phyloP scores from a whole-genome alignment of 2,888 invertebrate species.

The Macrostomum cliftonense region DNA sequence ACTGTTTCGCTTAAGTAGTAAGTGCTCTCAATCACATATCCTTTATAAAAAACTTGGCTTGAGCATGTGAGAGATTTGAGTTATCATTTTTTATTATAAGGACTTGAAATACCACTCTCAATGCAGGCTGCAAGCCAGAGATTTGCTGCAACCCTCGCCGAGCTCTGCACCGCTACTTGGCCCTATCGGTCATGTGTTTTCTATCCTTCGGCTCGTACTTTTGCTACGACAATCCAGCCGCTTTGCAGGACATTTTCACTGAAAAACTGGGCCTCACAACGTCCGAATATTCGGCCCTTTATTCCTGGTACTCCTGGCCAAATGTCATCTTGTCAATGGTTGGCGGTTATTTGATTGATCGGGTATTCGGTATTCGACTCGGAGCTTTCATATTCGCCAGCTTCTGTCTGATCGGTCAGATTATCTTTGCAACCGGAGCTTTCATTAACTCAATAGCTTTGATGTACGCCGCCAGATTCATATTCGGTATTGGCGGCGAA shows the following conservation, averaged over 20 bases:
- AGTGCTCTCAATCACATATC: too few relatives aligned
- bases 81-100: too few relatives aligned
- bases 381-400: slow-evolving; percentile 77
- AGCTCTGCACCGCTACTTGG: slow-evolving; percentile 57
- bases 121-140: too few relatives aligned
- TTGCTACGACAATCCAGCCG: slow-evolving; percentile 87
- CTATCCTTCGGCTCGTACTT: slow-evolving; percentile 40
- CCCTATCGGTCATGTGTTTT: slow-evolving; percentile 73
- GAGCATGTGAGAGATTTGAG: too few relatives aligned
- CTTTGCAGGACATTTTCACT: slow-evolving; percentile 67
- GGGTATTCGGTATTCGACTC: slow-evolving; percentile 73
- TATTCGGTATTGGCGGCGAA: slow-evolving; percentile 91
- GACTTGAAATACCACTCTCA: too few relatives aligned
- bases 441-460: slow-evolving; percentile 59
- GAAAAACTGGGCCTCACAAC: slow-evolving; percentile 58
- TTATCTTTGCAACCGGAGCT: slow-evolving; percentile 67
- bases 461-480: slow-evolving; percentile 74
- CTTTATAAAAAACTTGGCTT: too few relatives aligned
- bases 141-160: slow-evolving; percentile 27
- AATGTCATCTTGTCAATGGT: slow-evolving; percentile 82
- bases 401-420: slow-evolving; percentile 65
- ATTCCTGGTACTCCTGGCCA: slow-evolving; percentile 87
- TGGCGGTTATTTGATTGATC: slow-evolving; percentile 81
- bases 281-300: slow-evolving; percentile 64
- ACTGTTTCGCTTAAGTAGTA: too few relatives aligned